Conservation (phyloP, 1,140 invertebrate genomes). For the Dinoponera quadriceps region DNA sequence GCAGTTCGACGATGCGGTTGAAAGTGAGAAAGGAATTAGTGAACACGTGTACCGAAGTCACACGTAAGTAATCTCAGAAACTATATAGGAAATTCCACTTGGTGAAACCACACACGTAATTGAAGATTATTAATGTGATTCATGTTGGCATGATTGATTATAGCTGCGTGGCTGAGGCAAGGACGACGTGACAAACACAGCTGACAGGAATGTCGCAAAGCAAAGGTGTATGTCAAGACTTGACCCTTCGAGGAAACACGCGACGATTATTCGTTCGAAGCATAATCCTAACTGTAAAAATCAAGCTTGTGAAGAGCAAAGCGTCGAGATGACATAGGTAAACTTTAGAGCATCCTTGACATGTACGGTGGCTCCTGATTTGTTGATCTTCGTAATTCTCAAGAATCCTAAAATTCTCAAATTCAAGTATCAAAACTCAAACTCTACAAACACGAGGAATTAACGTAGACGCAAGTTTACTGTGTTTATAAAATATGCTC, state of each 20-base stretch:
- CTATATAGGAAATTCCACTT: no score
- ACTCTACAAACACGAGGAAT: no score
- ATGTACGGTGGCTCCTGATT: no score
- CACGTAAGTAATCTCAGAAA: not conserved
- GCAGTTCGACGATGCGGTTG: not conserved
- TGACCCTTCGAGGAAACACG: not conserved
- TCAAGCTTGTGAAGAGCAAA: not conserved
- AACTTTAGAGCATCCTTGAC: not conserved
- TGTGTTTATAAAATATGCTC: no score
- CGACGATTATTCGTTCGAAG: not conserved
- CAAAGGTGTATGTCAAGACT: not conserved
- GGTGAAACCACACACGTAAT: no score
- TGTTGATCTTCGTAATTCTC: no score
- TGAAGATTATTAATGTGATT: not conserved
- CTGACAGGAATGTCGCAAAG: not conserved
- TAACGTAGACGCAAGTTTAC: no score
- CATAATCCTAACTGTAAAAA: not conserved
- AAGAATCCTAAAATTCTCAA: no score
- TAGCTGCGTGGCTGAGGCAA: not conserved
- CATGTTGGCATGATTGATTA: not conserved
- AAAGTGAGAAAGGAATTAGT: not conserved
- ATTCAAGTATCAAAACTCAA: no score
- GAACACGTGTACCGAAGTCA: not conserved
- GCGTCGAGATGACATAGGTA: not conserved
- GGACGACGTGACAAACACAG: slow-evolving; percentile 24